These are phyloP conservation scores for Enteromius thamalakanensis DNA, from an alignment of 2,797 vertebrate genomes.

Conservation along the genomic window DNA sequence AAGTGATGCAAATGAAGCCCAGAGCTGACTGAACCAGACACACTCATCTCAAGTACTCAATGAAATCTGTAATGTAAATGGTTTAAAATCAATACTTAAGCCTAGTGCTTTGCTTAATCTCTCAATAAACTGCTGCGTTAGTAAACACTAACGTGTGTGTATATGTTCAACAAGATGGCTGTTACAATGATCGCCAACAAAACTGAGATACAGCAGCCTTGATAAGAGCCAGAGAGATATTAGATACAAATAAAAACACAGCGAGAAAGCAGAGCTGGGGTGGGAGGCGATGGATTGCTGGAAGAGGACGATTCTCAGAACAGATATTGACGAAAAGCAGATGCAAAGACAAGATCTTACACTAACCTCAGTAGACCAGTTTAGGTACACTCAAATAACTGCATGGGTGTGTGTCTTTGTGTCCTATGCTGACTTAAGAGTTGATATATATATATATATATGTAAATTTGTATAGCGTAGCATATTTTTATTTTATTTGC, in stretches of 20 bases:
- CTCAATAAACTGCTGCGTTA: conserved; percentile 53
- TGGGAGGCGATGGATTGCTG: background rate
- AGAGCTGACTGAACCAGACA: background rate
- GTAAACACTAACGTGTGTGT: conserved; percentile 10
- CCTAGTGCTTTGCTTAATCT: conserved; percentile 41
- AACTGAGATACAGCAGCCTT: background rate
- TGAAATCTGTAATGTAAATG: conserved; percentile 11
- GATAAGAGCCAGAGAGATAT: conserved; percentile 2
- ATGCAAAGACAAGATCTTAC: background rate
- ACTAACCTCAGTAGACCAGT: background rate
- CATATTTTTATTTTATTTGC: background rate
- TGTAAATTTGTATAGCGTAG: background rate
- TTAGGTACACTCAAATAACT: background rate
- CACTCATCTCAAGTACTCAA: background rate
- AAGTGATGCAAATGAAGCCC: conserved; percentile 29
- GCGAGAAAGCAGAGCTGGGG: background rate
- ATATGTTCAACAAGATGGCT: background rate
- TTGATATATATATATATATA: background rate
- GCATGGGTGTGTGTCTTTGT: background rate
- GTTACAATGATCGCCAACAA: background rate
- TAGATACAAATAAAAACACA: conserved; percentile 17
- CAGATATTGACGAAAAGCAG: conserved; percentile 24
- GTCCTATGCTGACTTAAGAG: background rate
- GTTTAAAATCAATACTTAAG: conserved; percentile 6
- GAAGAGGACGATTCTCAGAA: background rate